Base-by-base conservation (phyloP, 2,113 vertebrate species). In the Grus americana region DNA sequence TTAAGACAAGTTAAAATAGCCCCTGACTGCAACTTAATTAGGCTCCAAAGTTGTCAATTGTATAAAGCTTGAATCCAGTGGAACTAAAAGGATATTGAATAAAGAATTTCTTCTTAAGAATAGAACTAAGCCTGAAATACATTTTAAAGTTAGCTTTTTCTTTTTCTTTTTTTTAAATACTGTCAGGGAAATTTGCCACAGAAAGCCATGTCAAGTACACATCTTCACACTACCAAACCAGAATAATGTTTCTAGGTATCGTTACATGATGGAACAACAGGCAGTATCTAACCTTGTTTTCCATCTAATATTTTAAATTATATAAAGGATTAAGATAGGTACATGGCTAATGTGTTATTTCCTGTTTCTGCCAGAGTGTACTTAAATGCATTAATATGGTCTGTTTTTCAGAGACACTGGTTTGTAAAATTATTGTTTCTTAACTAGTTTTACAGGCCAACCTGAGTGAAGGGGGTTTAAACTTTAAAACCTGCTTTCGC, bases 1-100 rank as follows among this genome's bases (percentile, higher is more conserved):
- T 44, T 89, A 94, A 91, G 54, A 63, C 83, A 94, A 97, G 70
- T 82, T 93, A 96, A 96, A 97, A 96, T 65, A 93, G 85, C 46
- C 85, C 46, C 84, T 46, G 73, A 91, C 80, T 93, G 57, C 67
- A 94, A 83, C 26, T 88, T 92, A 79, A 86, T 96, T 88, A 96
- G 88, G 67, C 81, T 83, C 73, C 86, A 85, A 94, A 96, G 70
- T 71, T 93, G 57, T 84, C 96, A 97, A 15, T 62, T 86, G 79
- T 86, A 15, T 84, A 40, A 94, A 92, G 70, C 65, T 55, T 86
- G 65, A 94, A 97, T 75, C 63, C 75, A 67, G 80, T 46, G 74
- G 59, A 92, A 95, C 50, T 85, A 94, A 90, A 96, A 75, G 36
- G 73, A 89, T 72, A 94, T 19, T 87, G 46, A 96, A 93, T 88